Conservation (phyloP, 2,888 invertebrate species). For the Lepidocyrtoides sp. region DNA sequence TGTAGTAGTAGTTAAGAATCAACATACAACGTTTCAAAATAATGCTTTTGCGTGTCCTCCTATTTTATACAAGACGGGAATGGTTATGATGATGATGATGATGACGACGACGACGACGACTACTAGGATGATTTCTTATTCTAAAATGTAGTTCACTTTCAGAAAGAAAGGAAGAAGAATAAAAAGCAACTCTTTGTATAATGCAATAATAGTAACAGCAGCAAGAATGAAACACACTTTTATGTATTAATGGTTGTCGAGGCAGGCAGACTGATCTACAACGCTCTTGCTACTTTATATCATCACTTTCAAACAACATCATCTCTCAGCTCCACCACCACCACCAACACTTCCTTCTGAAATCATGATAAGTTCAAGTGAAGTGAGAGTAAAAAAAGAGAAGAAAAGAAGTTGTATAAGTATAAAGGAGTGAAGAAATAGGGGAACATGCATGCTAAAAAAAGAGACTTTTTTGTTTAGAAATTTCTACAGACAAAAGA, state of each 20-base stretch:
- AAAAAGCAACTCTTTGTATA: constrained; percentile 48
- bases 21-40: constrained; percentile 68
- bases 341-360: constrained; percentile 31
- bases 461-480: constrained; percentile 11
- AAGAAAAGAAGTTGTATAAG: constrained; percentile 1
- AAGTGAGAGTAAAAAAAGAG: constrained; percentile 26
- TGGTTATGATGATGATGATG: neutral
- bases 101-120: constrained; percentile 35
- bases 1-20: constrained; percentile 25
- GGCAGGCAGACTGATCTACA: constrained; percentile 52
- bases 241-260: constrained; percentile 33
- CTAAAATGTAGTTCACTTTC: constrained; percentile 63
- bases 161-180: neutral
- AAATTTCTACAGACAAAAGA: constrained; percentile 55
- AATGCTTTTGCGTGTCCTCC: constrained; percentile 71
- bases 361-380: constrained; percentile 49
- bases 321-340: constrained; percentile 21
- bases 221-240: too few species aligned
- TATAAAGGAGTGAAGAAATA: neutral
- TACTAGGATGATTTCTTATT: constrained; percentile 69
- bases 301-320: constrained; percentile 35
- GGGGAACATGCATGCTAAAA: neutral
- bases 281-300: constrained; percentile 24
- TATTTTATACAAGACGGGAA: constrained; percentile 54
- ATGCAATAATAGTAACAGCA: constrained; percentile 48